A percentile compares a stretch with the other conserved stretches of the same genome.
Evolutionary conservation across 2,797 vertebrate species (phyloP).

Genomic region (Alcedo quadribrachys): DNA sequence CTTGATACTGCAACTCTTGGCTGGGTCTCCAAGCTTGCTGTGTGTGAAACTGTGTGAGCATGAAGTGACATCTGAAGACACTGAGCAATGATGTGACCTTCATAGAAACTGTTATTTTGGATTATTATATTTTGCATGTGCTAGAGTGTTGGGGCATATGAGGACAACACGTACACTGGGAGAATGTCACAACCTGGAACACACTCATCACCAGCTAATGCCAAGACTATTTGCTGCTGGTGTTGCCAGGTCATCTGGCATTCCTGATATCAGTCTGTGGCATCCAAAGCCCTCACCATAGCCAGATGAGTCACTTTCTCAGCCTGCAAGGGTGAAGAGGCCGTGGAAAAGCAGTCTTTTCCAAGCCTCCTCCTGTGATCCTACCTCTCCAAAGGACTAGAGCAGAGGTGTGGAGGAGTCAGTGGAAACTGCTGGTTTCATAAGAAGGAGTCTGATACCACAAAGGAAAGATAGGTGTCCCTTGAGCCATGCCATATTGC

Average conservation of each 20-base stretch:
- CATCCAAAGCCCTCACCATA: background rate
- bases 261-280: background rate
- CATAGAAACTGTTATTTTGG: background rate
- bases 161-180: fast-evolving
- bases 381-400: background rate
- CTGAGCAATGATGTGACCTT: background rate
- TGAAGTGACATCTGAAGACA: background rate
- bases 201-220: background rate
- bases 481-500: background rate
- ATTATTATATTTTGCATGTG: background rate
- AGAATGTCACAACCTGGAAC: background rate
- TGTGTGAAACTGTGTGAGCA: background rate
- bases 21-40: background rate
- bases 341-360: background rate
- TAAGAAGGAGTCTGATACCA: background rate
- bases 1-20: background rate
- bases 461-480: background rate
- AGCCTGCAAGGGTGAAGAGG: background rate
- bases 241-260: background rate
- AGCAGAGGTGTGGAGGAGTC: background rate
- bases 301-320: background rate
- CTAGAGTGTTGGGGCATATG: background rate
- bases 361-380: background rate
- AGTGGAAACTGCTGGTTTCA: background rate
- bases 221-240: background rate